These are phyloP conservation scores for Epizoanthus fatuus DNA, from an alignment of 92 coral and sea anemone genomes.

Conservation along the genomic window DNA sequence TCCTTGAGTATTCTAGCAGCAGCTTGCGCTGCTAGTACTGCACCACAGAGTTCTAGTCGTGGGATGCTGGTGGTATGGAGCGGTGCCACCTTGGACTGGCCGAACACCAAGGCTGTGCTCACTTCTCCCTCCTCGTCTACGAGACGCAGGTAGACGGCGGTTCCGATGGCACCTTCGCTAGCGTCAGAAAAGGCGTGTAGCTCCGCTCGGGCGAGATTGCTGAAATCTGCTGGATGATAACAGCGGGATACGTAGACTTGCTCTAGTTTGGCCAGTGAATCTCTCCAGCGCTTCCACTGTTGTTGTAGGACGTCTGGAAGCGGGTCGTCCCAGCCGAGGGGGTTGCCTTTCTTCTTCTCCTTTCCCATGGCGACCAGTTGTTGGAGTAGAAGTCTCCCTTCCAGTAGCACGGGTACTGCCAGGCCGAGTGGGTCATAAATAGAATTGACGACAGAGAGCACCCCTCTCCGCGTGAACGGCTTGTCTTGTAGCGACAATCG, in stretches of 20 bases:
- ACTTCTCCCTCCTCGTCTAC: not conserved
- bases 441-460: conserved; percentile 55
- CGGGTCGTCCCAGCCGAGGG: conserved; percentile 56
- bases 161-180: conserved; percentile 38
- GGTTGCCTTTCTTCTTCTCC: conserved; percentile 2
- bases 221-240: conserved; percentile 28
- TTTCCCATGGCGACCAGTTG: conserved; percentile 47
- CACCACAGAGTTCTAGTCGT: conserved; percentile 50
- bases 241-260: conserved; percentile 30
- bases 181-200: conserved; percentile 55
- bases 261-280: conserved; percentile 23
- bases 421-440: conserved; percentile 59
- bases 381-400: conserved; percentile 51
- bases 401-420: conserved; percentile 46
- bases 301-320: conserved; percentile 12
- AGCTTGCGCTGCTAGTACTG: conserved; percentile 41
- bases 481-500: conserved; percentile 33
- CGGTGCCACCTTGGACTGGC: conserved; percentile 45
- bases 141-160: conserved; percentile 38
- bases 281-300: conserved; percentile 39
- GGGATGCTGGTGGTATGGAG: conserved; percentile 40
- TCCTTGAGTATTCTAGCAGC: conserved; percentile 28
- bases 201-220: conserved; percentile 21
- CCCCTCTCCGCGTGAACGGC: conserved; percentile 61
- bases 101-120: conserved; percentile 9